These are phyloP conservation scores for Chrysodeixis includens DNA, from an alignment of 2,888 invertebrate species.

Conservation along the genomic window DNA sequence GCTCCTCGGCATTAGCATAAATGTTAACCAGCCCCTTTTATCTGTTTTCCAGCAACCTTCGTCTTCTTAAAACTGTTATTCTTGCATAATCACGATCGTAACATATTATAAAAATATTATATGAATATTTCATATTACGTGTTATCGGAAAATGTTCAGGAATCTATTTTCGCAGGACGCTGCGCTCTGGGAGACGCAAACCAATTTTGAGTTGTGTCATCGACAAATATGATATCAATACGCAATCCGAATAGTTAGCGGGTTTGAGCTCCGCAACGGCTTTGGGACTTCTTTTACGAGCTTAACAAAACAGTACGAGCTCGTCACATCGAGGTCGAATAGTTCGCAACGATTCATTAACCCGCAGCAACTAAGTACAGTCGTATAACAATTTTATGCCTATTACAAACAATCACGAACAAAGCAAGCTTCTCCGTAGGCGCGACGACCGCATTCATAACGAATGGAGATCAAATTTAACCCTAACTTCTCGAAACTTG, in stretches of 20 bases:
- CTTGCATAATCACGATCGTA: conserved; percentile 42
- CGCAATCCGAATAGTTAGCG: conserved; percentile 40
- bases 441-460: conserved; percentile 39
- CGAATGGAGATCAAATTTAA: conserved; percentile 66
- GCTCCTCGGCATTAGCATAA: conserved; percentile 53
- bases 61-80: conserved; percentile 32
- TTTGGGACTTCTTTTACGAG: conserved; percentile 22
- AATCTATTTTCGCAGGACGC: conserved; percentile 38
- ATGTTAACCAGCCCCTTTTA: conserved; percentile 31
- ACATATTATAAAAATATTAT: conserved; percentile 15
- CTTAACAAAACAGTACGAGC: conserved; percentile 13
- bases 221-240: conserved; percentile 39
- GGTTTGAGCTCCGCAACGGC: conserved; percentile 36
- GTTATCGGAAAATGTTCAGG: conserved; percentile 37
- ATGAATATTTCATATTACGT: conserved; percentile 37
- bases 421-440: conserved; percentile 6
- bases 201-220: conserved; percentile 48
- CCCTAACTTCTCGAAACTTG: conserved; percentile 56
- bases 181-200: conserved; percentile 41
- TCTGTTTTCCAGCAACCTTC: conserved; percentile 17
- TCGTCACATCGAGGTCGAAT: conserved; percentile 20
- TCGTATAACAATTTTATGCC: conserved; percentile 15
- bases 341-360: conserved; percentile 21
- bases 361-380: conserved; percentile 10
- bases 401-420: conserved; percentile 28